phyloP scores from a whole-genome alignment of 2,888 invertebrate species.

The Ornithoptera alexandrae region DNA sequence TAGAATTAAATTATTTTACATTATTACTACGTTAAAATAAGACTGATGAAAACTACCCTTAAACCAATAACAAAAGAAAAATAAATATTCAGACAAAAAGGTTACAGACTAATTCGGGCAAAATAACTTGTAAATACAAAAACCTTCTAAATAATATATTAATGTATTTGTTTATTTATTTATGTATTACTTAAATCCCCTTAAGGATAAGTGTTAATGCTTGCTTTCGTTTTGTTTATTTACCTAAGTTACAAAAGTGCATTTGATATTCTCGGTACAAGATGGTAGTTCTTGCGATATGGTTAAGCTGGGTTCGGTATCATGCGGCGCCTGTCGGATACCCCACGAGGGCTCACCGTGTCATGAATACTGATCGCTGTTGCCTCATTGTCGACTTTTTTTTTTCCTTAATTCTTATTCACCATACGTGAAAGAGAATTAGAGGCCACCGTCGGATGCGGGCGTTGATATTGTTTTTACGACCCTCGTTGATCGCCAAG shows the following conservation, averaged over 20 bases:
- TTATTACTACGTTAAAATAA: no score
- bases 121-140: no score
- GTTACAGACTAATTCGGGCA: no score
- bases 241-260: background rate
- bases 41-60: no score
- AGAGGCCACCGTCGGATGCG: constrained; percentile 26
- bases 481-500: constrained; percentile 17
- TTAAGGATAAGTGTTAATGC: no score
- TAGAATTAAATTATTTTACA: no score
- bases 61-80: no score
- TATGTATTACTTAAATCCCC: no score
- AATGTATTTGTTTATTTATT: no score
- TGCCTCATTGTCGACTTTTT: constrained; percentile 30
- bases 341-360: constrained; percentile 23
- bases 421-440: constrained; percentile 29
- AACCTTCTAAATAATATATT: no score
- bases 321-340: constrained; percentile 21
- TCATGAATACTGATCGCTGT: constrained; percentile 25
- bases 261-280: constrained; percentile 1
- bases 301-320: constrained; percentile 20
- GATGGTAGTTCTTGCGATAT: constrained; percentile 22
- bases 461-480: constrained; percentile 23
- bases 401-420: constrained; percentile 28
- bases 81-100: no score
- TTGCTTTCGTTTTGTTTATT: no score